phyloP scores from a whole-genome alignment of 1,140 invertebrate species.

The Pissodes strobi region DNA sequence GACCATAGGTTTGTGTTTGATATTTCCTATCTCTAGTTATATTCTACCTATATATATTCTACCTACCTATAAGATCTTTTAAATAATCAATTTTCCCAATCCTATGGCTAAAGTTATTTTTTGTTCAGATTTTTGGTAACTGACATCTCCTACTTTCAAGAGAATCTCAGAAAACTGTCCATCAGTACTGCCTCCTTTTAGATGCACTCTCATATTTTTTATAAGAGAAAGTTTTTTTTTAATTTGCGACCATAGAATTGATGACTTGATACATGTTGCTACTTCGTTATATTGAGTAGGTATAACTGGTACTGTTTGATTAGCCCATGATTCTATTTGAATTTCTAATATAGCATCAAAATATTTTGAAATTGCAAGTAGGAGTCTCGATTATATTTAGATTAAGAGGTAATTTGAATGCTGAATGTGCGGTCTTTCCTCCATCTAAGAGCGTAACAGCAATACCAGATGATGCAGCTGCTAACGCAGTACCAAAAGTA shows the following conservation, averaged over 20 bases:
- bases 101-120: constrained; percentile 53
- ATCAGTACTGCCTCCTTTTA: constrained; percentile 52
- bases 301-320: constrained; percentile 59
- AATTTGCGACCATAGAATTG: constrained; percentile 55
- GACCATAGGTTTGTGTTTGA: constrained; percentile 42
- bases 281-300: constrained; percentile 55
- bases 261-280: constrained; percentile 54
- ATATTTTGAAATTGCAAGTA: constrained; percentile 39
- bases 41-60: too few relatives aligned
- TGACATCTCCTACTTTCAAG: constrained; percentile 55
- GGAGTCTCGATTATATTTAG: constrained; percentile 44
- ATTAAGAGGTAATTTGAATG: constrained; percentile 50
- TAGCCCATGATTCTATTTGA: constrained; percentile 23
- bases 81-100: constrained; percentile 45
- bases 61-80: constrained; percentile 44
- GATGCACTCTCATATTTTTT: constrained; percentile 56
- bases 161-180: constrained; percentile 53
- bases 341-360: constrained; percentile 46
- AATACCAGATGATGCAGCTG: background rate
- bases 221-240: constrained; percentile 54
- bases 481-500: constrained; percentile 30
- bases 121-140: constrained; percentile 47
- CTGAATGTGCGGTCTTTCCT: constrained; percentile 48
- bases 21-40: constrained; percentile 40
- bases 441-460: constrained; percentile 36